A percentile compares a stretch with the other conserved stretches of the same genome.
These are phyloP conservation scores for Hemichromis elongatus DNA, from an alignment of 2,113 vertebrate genomes.

Conservation along the genomic window DNA sequence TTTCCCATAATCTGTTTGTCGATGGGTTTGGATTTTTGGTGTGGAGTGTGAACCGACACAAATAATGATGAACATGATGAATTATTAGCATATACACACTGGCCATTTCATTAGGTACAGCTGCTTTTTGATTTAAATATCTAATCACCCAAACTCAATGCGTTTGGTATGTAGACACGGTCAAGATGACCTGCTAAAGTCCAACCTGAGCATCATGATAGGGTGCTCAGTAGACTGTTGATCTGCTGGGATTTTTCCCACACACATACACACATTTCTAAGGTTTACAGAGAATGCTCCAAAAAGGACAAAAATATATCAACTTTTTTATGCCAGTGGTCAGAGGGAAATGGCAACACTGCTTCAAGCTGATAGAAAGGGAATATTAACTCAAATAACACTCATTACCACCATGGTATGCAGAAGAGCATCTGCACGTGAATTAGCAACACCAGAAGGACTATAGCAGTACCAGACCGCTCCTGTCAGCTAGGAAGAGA, in stretches of 20 bases:
- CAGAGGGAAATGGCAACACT: neutral
- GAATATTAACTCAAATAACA: neutral
- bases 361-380: neutral
- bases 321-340: neutral
- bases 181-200: neutral
- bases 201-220: too few relatives aligned
- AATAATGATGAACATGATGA: neutral
- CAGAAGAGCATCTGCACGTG: neutral
- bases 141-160: neutral
- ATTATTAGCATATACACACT: neutral
- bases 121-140: neutral
- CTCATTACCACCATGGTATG: neutral
- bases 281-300: neutral
- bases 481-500: neutral
- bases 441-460: neutral
- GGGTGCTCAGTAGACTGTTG: neutral
- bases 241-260: neutral
- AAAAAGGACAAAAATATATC: neutral
- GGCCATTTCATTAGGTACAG: neutral
- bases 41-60: neutral
- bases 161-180: neutral
- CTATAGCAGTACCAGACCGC: accelerated
- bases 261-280: neutral
- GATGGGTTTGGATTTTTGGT: neutral
- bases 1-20: neutral